Evolutionary conservation across 2,888 invertebrate species (phyloP).

Genomic region (Melolontha melolontha): DNA sequence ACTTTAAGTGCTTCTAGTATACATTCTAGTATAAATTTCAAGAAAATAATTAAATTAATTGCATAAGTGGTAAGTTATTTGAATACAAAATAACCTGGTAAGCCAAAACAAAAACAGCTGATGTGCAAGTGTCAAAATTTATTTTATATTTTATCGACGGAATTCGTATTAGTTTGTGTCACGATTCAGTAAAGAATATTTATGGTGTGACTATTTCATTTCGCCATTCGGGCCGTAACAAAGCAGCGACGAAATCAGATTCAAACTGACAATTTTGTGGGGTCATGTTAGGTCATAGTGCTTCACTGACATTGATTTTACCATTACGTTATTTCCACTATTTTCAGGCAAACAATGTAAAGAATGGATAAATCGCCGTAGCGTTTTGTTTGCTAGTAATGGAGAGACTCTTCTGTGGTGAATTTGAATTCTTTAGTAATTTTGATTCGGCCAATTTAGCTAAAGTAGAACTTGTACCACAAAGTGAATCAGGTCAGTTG

Average conservation of each 20-base stretch:
- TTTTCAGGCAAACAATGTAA: slow-evolving; percentile 24
- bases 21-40: slow-evolving; percentile 10
- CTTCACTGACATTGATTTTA: slow-evolving; percentile 34
- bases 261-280: slow-evolving; percentile 24
- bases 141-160: slow-evolving; percentile 1
- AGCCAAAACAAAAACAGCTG: slow-evolving; percentile 51
- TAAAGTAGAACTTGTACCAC: slow-evolving; percentile 80
- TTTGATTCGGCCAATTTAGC: slow-evolving; percentile 93
- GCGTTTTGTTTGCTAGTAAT: slow-evolving; percentile 26
- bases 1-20: background rate
- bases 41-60: background rate
- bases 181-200: slow-evolving; percentile 5
- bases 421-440: slow-evolving; percentile 85
- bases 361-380: slow-evolving; percentile 36
- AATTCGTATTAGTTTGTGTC: background rate
- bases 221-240: slow-evolving; percentile 15
- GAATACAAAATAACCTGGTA: slow-evolving; percentile 19
- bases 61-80: background rate
- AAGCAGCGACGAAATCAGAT: background rate
- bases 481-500: slow-evolving; percentile 70
- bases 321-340: slow-evolving; percentile 34
- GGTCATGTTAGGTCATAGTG: slow-evolving; percentile 43
- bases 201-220: slow-evolving; percentile 11
- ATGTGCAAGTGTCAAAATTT: slow-evolving; percentile 47
- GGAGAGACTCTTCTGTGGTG: slow-evolving; percentile 68